Conservation (phyloP, 2,113 vertebrate genomes). For the Pelobates fuscus region DNA sequence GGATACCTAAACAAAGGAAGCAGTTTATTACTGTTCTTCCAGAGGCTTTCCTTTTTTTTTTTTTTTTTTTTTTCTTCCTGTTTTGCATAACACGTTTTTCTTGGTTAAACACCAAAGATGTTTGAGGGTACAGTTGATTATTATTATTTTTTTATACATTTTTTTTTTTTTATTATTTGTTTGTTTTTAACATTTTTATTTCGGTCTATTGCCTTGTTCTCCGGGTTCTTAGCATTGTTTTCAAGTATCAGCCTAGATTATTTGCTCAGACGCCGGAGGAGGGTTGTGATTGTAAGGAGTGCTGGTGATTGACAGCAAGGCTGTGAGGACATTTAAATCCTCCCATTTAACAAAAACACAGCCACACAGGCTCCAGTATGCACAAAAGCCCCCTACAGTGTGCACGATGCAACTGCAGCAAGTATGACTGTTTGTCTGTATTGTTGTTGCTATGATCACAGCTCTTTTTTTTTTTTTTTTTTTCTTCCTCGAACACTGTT, state of each 20-base stretch:
- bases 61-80: neutral
- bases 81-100: conserved; percentile 8
- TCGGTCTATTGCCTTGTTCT: no score
- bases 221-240: conserved; percentile 47
- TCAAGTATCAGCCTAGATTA: conserved; percentile 51
- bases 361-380: neutral
- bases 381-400: conserved; percentile 2
- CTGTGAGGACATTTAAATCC: conserved; percentile 77
- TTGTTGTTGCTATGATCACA: no score
- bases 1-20: conserved; percentile 77
- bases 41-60: conserved; percentile 43
- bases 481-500: neutral
- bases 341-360: conserved; percentile 69
- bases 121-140: no score
- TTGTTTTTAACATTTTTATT: no score
- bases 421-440: no score
- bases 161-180: no score
- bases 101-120: no score
- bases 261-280: conserved; percentile 48
- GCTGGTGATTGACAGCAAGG: conserved; percentile 76
- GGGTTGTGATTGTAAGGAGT: conserved; percentile 64
- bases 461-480: neutral
- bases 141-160: no score
- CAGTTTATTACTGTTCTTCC: conserved; percentile 60
- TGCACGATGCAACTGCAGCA: neutral